Conservation (phyloP, 1,140 invertebrate species). For the Carcinoscorpius rotundicauda region DNA sequence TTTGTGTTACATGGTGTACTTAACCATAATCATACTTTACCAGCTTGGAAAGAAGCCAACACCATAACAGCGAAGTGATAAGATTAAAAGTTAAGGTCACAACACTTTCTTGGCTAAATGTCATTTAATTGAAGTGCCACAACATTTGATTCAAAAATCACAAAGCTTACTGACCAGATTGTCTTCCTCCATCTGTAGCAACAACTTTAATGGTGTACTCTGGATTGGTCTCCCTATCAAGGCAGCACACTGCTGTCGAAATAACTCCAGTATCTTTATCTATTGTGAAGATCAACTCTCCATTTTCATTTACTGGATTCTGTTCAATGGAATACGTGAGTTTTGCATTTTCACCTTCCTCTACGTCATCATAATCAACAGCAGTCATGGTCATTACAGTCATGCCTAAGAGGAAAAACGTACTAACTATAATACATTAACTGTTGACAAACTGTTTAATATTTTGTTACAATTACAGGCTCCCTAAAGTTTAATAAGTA, state of each 20-base stretch:
- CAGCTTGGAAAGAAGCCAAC: no score
- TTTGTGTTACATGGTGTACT: no score
- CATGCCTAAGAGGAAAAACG: conserved; percentile 31
- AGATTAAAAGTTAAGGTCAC: no score
- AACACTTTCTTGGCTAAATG: no score
- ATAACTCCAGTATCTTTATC: conserved; percentile 89
- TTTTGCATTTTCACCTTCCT: conserved; percentile 81
- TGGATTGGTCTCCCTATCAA: conserved; percentile 84
- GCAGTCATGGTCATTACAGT: conserved; percentile 99
- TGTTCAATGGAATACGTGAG: conserved; percentile 89
- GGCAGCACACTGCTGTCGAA: conserved; percentile 84
- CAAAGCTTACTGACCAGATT: conserved; percentile 16
- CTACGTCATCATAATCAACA: conserved; percentile 90
- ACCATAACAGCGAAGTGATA: no score
- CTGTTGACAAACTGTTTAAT: no score
- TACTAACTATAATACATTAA: no score
- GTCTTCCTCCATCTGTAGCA: conserved; percentile 30
- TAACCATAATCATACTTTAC: no score
- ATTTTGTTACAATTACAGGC: no score
- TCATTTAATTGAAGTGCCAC: no score
- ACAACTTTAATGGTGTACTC: conserved; percentile 91
- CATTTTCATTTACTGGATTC: conserved; percentile 91
- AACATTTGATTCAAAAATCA: no score
- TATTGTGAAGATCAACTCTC: conserved; percentile 88
- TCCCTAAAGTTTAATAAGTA: no score